These are phyloP conservation scores for Cantharis lateralis DNA, from an alignment of 2,888 invertebrate species.

Conservation along the genomic window DNA sequence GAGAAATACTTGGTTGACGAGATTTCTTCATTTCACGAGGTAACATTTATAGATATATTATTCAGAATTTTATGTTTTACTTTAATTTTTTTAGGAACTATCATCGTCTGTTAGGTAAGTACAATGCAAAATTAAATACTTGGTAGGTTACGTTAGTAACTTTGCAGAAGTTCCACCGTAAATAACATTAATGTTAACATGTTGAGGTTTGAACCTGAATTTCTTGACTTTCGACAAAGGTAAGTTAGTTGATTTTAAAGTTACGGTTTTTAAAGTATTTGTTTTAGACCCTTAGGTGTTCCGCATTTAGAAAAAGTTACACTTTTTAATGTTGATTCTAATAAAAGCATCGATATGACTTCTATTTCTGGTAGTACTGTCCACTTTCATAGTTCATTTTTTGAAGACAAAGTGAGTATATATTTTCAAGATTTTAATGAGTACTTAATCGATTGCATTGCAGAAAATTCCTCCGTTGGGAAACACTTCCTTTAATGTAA, in stretches of 20 bases:
- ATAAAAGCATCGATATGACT: conserved; percentile 87
- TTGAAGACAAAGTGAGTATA: conserved; percentile 83
- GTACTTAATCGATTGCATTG: background rate
- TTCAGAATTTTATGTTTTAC: background rate
- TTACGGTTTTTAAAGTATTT: conserved; percentile 31
- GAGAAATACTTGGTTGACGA: conserved; percentile 72
- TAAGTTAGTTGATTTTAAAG: conserved; percentile 40
- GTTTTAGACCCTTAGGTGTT: conserved; percentile 79
- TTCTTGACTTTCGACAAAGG: conserved; percentile 74
- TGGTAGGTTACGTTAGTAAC: background rate
- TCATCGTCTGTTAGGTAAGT: conserved; percentile 49
- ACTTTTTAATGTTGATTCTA: conserved; percentile 83
- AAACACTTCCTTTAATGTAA: conserved; percentile 94
- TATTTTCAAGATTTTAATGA: background rate
- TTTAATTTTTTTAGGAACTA: conserved; percentile 48
- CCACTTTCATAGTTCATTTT: conserved; percentile 97
- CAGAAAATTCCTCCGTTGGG: conserved; percentile 87
- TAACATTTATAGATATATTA: conserved; percentile 33
- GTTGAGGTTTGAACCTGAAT: conserved; percentile 67
- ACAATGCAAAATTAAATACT: background rate
- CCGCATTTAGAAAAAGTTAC: conserved; percentile 86
- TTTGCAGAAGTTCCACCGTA: conserved; percentile 28
- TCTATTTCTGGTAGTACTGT: conserved; percentile 94
- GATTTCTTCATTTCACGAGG: conserved; percentile 63
- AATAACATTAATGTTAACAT: conserved; percentile 52